Conservation (phyloP, 2,888 invertebrate species). For the Cerastoderma edule region DNA sequence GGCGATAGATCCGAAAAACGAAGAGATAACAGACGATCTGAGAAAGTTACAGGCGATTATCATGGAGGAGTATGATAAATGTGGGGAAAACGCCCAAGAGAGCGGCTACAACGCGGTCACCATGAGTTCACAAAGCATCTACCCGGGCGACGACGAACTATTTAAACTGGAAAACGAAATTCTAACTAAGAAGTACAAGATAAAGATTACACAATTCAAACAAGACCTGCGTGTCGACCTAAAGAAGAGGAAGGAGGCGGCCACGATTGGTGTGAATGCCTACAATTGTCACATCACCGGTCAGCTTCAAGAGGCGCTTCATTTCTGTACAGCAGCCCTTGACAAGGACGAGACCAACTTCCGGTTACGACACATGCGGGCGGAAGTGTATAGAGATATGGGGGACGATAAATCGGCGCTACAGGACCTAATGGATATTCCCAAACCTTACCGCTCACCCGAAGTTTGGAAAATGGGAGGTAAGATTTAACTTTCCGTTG, state of each 20-base stretch:
- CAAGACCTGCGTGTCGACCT: constrained; percentile 26
- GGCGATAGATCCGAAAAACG: constrained; percentile 66
- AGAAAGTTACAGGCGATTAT: constrained; percentile 69
- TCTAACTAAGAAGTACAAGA: constrained; percentile 70
- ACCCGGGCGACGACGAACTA: constrained; percentile 76
- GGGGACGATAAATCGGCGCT: constrained; percentile 64
- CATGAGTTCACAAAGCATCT: constrained; percentile 72
- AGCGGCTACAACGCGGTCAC: constrained; percentile 71
- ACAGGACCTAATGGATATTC: constrained; percentile 71
- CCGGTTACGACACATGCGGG: constrained; percentile 67
- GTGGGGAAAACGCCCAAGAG: constrained; percentile 49
- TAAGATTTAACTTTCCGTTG: constrained; percentile 48
- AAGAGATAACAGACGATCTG: constrained; percentile 65
- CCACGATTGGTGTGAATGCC: constrained; percentile 63
- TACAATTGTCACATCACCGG: constrained; percentile 62
- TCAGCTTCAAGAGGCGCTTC: constrained; percentile 59
- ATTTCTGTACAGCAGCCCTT: constrained; percentile 57
- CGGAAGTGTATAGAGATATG: constrained; percentile 65
- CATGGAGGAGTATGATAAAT: constrained; percentile 63
- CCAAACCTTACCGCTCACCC: constrained; percentile 66
- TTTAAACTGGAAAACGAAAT: constrained; percentile 73
- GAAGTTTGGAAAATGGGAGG: constrained; percentile 80
- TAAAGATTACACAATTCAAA: constrained; percentile 48
- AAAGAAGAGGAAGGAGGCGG: constrained; percentile 56
- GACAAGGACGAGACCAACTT: constrained; percentile 63